A percentile compares a stretch with the other conserved stretches of the same genome.
Conservation (phyloP, 2,888 invertebrate genomes). For the Hemistola chrysoprasaria region DNA sequence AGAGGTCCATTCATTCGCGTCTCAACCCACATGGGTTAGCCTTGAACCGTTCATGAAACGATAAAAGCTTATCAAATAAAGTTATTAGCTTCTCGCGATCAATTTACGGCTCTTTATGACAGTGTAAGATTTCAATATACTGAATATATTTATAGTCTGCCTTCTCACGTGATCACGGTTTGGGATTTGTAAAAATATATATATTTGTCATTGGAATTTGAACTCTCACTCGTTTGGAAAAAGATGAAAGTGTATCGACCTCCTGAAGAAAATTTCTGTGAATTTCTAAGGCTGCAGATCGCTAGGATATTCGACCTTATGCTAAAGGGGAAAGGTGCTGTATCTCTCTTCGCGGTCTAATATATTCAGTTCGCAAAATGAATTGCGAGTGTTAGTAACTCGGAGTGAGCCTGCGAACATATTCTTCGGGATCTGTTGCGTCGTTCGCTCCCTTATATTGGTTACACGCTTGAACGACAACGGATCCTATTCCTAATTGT, state of each 20-base stretch:
- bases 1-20: conserved; percentile 14
- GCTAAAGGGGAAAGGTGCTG: conserved; percentile 49
- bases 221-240: conserved; percentile 43
- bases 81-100: conserved; percentile 55
- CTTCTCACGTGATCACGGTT: conserved; percentile 70
- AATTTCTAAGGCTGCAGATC: conserved; percentile 58
- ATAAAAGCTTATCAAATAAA: conserved; percentile 56
- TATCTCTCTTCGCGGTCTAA: conserved; percentile 61
- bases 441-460: conserved; percentile 69
- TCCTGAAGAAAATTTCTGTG: conserved; percentile 49
- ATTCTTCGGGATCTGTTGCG: conserved; percentile 79
- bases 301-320: conserved; percentile 59
- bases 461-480: conserved; percentile 57
- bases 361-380: conserved; percentile 82
- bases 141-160: conserved; percentile 69
- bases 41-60: conserved; percentile 34
- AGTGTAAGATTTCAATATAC: conserved; percentile 75
- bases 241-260: conserved; percentile 48
- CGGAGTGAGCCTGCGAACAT: conserved; percentile 79
- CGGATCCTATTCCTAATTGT: conserved; percentile 57
- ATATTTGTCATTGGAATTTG: conserved; percentile 36
- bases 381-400: conserved; percentile 82
- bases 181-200: conserved; percentile 66
- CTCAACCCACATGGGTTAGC: conserved; percentile 15
- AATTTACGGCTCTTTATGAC: conserved; percentile 69